phyloP scores from a whole-genome alignment of 2,888 invertebrate genomes.

The Platynereis dumerilii region DNA sequence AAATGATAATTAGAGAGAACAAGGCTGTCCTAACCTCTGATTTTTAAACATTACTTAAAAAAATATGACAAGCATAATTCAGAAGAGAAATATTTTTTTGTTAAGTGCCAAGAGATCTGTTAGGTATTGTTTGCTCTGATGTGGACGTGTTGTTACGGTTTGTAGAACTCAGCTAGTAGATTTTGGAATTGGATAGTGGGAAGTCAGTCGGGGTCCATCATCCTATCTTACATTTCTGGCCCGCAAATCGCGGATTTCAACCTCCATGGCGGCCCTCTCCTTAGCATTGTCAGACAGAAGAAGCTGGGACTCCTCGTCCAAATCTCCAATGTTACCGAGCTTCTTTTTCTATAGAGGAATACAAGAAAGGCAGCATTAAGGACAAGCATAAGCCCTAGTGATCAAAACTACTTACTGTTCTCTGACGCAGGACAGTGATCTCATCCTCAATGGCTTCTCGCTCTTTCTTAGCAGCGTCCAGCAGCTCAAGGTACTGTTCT shows the following conservation, averaged over 20 bases:
- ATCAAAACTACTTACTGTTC: constrained; percentile 68
- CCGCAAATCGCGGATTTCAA: constrained; percentile 36
- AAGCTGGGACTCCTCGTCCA: constrained; percentile 37
- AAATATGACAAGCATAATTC: too few species aligned
- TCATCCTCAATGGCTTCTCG: constrained; percentile 47
- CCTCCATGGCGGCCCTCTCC: constrained; percentile 33
- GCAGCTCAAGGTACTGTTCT: constrained; percentile 23
- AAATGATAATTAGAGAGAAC: too few species aligned
- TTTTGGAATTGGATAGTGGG: too few species aligned
- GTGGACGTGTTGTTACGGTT: too few species aligned
- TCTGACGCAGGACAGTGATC: constrained; percentile 45
- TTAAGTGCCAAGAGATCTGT: too few species aligned
- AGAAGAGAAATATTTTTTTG: too few species aligned
- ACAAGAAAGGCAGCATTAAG: background rate
- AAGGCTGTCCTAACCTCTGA: too few species aligned
- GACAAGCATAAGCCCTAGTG: background rate
- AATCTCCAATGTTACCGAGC: constrained; percentile 1
- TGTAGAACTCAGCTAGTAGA: too few species aligned
- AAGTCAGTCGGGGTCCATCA: too few species aligned
- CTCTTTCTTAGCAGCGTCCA: constrained; percentile 33
- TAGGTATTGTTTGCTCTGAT: too few species aligned
- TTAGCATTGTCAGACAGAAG: constrained; percentile 33
- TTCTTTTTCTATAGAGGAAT: constrained; percentile 3
- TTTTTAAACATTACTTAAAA: too few species aligned
- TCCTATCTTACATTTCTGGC: constrained; percentile 23